Base-by-base conservation (phyloP, 1,140 invertebrate species). In the Trichonephila clavata region DNA sequence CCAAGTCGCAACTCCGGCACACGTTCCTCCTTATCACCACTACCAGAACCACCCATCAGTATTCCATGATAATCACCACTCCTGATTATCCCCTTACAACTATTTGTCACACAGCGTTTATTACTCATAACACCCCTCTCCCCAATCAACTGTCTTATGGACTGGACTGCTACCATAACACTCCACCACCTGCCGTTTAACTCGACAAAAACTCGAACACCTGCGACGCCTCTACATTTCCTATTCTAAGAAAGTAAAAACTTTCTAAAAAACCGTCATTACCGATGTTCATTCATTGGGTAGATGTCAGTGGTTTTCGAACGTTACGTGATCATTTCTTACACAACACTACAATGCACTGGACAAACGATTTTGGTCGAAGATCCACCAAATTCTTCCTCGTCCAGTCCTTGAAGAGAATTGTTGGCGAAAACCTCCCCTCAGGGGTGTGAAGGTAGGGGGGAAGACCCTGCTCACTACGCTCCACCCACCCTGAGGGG, bases 401-500 rank as follows among this genome's bases (percentile, higher is more conserved):
- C 43, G 43, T 59, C 43, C 84, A 32, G 59, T 86, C 59, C 24
- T 32, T 59, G 14, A 86, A 24, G 18, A 60, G 27, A 20, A 86
- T 59, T 63, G 57, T 32, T 60, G 84, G 84, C 24, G 27, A 86
- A 86, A 86, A 60, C 27, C 84, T 63, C 59, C 39, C 27, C 43
- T 61, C 84, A 63, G 50, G 32, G 86, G 61, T 83, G 86, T 39
- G 63, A 68, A 68, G 50, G 50, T 50, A 59, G 81, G 57, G 32
- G 89, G 60, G 68, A 81, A 81, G 16, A 71, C 39, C 59, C 24
- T 27, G 71, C 21, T 68, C 68, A 90, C 68, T 43, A 27, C 89
- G 68, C 89, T 90, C 89, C 89, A 50, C 89, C 89, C 68, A 80
- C 71, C 89, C 68, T 60, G 89, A 90, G 89, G 88, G 89, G 87